phyloP scores from a whole-genome alignment of 1,140 invertebrate genomes.

The Pantala flavescens region DNA sequence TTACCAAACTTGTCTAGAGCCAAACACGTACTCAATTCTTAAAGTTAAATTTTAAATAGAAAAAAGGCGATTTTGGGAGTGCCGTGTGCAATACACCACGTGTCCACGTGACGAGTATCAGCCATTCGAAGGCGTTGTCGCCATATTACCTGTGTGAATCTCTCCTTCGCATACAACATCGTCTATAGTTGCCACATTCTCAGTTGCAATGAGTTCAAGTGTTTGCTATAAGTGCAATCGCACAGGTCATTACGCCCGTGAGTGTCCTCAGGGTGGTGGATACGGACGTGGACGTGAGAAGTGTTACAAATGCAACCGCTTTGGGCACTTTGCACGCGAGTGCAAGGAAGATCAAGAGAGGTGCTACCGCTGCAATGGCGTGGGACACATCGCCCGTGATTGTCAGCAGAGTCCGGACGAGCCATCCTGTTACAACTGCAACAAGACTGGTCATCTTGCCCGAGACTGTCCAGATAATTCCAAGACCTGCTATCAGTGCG shows the following conservation, averaged over 20 bases:
- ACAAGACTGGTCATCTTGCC: constrained; percentile 79
- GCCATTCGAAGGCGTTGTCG: constrained; percentile 6
- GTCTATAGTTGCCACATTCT: not conserved
- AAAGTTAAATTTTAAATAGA: constrained; percentile 5
- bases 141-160: constrained; percentile 9
- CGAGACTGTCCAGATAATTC: constrained; percentile 64
- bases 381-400: constrained; percentile 82
- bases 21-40: not conserved
- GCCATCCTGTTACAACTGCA: constrained; percentile 76
- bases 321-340: constrained; percentile 84
- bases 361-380: constrained; percentile 74
- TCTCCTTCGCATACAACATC: not conserved
- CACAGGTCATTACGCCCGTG: constrained; percentile 74
- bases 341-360: constrained; percentile 74
- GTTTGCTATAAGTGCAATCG: constrained; percentile 86
- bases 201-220: constrained; percentile 51
- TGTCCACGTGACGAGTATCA: constrained; percentile 3
- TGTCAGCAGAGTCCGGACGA: constrained; percentile 52
- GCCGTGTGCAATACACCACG: constrained; percentile 6
- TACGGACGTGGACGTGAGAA: constrained; percentile 54
- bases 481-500: constrained; percentile 37
- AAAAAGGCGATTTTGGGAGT: constrained; percentile 3
- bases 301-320: constrained; percentile 92
- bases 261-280: constrained; percentile 60
- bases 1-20: not conserved